These are phyloP conservation scores for Sebastes aleutianus DNA, from an alignment of 2,797 vertebrate species.

Conservation along the genomic window DNA sequence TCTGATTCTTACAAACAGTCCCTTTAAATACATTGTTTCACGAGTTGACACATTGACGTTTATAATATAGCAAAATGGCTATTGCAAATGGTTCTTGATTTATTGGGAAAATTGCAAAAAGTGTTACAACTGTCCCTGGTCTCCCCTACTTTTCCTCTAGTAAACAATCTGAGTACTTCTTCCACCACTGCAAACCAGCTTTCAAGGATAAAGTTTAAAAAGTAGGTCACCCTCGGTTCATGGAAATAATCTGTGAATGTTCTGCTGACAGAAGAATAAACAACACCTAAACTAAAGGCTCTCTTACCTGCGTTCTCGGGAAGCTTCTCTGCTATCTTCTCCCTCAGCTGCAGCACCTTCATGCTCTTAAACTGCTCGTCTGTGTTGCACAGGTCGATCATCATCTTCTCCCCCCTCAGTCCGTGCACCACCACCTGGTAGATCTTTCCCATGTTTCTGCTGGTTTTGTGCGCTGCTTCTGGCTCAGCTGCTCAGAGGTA, in stretches of 20 bases:
- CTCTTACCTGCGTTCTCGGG: constrained; percentile 54
- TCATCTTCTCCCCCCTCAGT: constrained; percentile 54
- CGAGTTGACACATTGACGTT: too few relatives aligned
- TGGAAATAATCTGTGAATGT: too few relatives aligned
- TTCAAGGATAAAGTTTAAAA: not conserved
- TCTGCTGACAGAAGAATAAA: too few relatives aligned
- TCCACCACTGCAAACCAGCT: not conserved
- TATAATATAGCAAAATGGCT: too few relatives aligned
- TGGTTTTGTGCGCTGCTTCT: not conserved
- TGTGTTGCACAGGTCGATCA: constrained; percentile 65
- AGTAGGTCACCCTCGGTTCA: too few relatives aligned
- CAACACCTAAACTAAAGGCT: too few relatives aligned
- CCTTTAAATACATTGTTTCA: too few relatives aligned
- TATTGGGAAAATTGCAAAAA: too few relatives aligned
- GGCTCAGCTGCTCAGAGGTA: not conserved
- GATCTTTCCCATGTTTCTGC: constrained; percentile 68
- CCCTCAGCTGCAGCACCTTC: constrained; percentile 63
- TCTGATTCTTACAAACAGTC: too few relatives aligned
- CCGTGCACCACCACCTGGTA: constrained; percentile 68
- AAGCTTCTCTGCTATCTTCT: constrained; percentile 59
- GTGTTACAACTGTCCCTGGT: too few relatives aligned
- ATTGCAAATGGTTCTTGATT: too few relatives aligned
- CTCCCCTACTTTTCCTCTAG: not conserved
- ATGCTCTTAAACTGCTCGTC: constrained; percentile 65
- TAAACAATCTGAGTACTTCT: not conserved